Base-by-base conservation (phyloP, 2,797 vertebrate genomes). In the Sylvilagus floridanus region DNA sequence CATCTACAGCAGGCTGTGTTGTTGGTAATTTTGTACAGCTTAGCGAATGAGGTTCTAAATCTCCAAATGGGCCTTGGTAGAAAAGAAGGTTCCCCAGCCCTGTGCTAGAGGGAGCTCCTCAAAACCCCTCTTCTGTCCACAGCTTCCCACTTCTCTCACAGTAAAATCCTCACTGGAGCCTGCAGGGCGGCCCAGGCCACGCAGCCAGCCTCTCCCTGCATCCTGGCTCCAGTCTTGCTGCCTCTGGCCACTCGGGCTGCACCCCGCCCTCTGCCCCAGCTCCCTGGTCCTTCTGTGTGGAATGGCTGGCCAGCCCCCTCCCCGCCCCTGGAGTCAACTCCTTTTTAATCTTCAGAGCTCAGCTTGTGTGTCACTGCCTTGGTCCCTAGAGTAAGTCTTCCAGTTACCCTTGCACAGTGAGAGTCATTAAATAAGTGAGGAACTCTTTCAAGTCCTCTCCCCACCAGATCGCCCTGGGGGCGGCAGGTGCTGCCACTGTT, bases 341-440 rank as follows among this genome's bases (percentile, higher is more conserved):
- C 84, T 85, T 72, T 42, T 62, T 52, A 1, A 54, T 42, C 84
- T 72, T 57, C 22, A 72, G 81, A 84, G 68, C 93, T 79, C 30
- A 68, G 32, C 32, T 83, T 63, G 54, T 26, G 52, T 54, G 75
- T 76, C 37, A 54, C 30, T 21, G 75, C 60, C 50, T 73, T 9
- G 24, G 3, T 52, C 42, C 24, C n/a, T 35, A 88, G 57, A 75
- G 62, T 8, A 42, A 65, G 0, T 9, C 66, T 42, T 73, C n/a
- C 21, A 22, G 17, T 26, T 54, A 24, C 19, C 54, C 35, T 62
- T 75, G 28, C 60, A n/a, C 6, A 42, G 78, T 37, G 78, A 24
- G 62, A 24, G 4, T 8, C 35, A 50, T 78, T 68, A 79, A 28
- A 6, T 30, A 4, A 17, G 17, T 47, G 32, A 17, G 3, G 14